phyloP scores from a whole-genome alignment of 2,797 vertebrate species.

The Gymnocypris eckloni region DNA sequence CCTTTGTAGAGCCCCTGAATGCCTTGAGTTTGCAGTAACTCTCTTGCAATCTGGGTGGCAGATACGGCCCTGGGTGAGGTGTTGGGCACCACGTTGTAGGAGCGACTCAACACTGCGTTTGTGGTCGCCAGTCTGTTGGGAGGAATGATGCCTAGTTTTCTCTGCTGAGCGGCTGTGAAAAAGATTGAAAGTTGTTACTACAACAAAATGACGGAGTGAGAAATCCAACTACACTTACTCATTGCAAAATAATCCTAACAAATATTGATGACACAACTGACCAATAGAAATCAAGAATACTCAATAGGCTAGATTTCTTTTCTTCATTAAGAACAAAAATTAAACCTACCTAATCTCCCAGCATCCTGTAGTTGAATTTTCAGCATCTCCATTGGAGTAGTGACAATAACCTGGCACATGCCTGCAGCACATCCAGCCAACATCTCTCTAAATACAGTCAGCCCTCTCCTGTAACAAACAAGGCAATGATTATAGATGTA shows the following conservation, averaged over 20 bases:
- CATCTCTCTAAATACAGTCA: conserved; percentile 84
- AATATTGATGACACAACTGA: neutral
- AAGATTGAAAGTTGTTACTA: neutral
- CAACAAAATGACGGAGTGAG: neutral
- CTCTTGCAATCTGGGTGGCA: conserved; percentile 81
- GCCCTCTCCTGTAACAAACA: conserved; percentile 73
- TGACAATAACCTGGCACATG: conserved; percentile 85
- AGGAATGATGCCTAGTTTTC: conserved; percentile 72
- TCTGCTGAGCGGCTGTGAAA: conserved; percentile 78
- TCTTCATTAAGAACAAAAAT: neutral
- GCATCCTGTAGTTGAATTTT: conserved; percentile 89
- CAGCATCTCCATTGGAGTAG: conserved; percentile 89
- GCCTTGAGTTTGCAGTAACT: conserved; percentile 79
- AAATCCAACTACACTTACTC: neutral
- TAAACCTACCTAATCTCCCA: conserved; percentile 78
- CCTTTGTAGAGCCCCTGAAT: conserved; percentile 85
- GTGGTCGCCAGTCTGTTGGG: conserved; percentile 75
- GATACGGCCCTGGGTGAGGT: conserved; percentile 70
- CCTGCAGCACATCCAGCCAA: conserved; percentile 86
- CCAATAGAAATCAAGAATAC: neutral
- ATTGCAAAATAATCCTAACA: too few relatives aligned
- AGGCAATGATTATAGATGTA: neutral
- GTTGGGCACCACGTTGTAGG: conserved; percentile 76
- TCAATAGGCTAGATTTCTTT: neutral
- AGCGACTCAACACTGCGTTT: conserved; percentile 78